phyloP scores from a whole-genome alignment of 1,140 invertebrate genomes.

The Rhyzopertha dominica region DNA sequence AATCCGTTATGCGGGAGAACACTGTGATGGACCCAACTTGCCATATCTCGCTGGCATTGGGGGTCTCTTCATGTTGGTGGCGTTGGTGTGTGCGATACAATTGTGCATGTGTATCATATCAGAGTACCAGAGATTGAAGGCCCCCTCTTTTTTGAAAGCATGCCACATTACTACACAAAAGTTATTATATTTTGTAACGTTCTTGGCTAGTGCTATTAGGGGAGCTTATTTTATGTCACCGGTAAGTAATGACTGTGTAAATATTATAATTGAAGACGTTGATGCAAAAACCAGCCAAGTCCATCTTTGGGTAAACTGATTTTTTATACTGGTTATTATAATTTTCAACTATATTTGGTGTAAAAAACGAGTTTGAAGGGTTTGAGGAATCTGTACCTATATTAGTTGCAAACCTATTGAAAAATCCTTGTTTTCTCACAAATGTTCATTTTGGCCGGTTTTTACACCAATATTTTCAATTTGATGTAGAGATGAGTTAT shows the following conservation, averaged over 20 bases:
- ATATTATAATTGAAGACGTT: background rate
- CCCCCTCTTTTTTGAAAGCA: constrained; percentile 70
- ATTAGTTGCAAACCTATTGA: no score
- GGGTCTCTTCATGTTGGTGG: constrained; percentile 76
- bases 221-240: constrained; percentile 87
- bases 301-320: background rate
- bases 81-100: constrained; percentile 81
- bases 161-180: constrained; percentile 89
- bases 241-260: constrained; percentile 54
- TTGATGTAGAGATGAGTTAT: no score
- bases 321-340: no score
- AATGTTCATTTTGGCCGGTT: no score
- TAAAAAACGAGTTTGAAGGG: no score
- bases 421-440: no score
- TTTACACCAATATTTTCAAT: no score
- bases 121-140: constrained; percentile 79
- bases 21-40: constrained; percentile 58
- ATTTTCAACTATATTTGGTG: no score
- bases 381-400: no score
- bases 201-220: constrained; percentile 76
- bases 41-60: constrained; percentile 68
- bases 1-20: constrained; percentile 62
- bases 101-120: constrained; percentile 76
- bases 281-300: no score
- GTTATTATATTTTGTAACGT: constrained; percentile 83